Evolutionary conservation across 2,113 vertebrate species (phyloP).

Genomic region (Bettongia penicillata): DNA sequence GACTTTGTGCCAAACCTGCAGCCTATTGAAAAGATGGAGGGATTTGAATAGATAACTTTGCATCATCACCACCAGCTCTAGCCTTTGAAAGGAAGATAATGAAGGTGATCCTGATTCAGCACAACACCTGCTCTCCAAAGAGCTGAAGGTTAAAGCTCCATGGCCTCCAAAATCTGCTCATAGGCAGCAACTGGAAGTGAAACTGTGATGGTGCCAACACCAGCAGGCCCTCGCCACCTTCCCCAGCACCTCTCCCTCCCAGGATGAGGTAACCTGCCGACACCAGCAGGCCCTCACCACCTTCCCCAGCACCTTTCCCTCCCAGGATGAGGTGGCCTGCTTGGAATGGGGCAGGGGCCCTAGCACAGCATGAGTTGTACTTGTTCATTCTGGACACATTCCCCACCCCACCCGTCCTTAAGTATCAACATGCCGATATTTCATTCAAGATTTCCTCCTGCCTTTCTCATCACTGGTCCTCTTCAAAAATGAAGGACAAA

Average conservation of each 20-base stretch:
- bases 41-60: background rate
- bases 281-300: background rate
- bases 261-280: background rate
- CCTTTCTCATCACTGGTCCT: background rate
- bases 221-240: background rate
- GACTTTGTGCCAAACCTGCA: too few relatives aligned
- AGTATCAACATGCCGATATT: background rate
- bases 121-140: background rate
- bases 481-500: too few relatives aligned
- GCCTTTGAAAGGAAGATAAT: too few relatives aligned
- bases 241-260: too few relatives aligned
- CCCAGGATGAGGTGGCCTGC: background rate
- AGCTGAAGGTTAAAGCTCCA: background rate
- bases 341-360: too few relatives aligned
- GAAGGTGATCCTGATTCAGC: background rate
- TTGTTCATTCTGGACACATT: too few relatives aligned
- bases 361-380: too few relatives aligned
- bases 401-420: background rate
- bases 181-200: background rate
- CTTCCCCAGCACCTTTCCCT: too few relatives aligned
- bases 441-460: background rate
- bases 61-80: background rate
- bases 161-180: background rate
- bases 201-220: too few relatives aligned
- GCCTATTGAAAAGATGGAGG: background rate